Evolutionary conservation across 2,113 vertebrate genomes (phyloP), one percentile per base, ranked within the genome.

Genomic region (Pipra filicauda): DNA sequence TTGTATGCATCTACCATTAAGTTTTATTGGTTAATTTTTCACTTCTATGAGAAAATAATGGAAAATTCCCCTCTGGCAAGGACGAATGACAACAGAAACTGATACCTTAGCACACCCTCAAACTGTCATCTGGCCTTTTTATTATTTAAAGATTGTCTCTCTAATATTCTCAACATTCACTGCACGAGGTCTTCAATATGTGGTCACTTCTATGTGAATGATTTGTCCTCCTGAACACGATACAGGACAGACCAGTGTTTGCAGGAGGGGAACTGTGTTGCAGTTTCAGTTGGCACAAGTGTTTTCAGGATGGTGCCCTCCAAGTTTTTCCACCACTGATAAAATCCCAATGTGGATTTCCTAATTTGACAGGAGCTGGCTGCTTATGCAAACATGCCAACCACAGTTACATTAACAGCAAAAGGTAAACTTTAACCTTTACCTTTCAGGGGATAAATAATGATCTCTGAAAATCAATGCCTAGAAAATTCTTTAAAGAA

Each of bases 311-410:
- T 20, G 13, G 33, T 22, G 16, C 43, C 66, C 39, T 59, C 6
- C 3, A 73, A 91, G 76, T 31, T 27, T 61, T 76, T 84, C 43
- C 28, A 2, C 18, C 67, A 67, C 12, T 74, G 82, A 54, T 43
- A 61, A 85, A 94, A 84, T 21, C 41, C 75, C n/a, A 91, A 0
- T 0, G 1, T 22, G 41, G 17, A 35, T 88, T 95, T 93, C 52
- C 94, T 91, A 48, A 51, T 90, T 92, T 92, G 57, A 91, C 85
- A 98, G 94, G 96, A 98, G 84, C 52, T 91, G n/a, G 97, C 85
- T 93, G 88, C 93, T 88, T 87, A 78, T 55, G 93, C 96, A 96
- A 93, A 96, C 39, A 94, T 44, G 73, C 54, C 67, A 69, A 69
- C 88, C 30, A 43, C 62, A 52, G 92, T 96, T 44, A 86, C 64